Conservation (phyloP, 2,888 invertebrate species). For the Diplazon laetatorius region DNA sequence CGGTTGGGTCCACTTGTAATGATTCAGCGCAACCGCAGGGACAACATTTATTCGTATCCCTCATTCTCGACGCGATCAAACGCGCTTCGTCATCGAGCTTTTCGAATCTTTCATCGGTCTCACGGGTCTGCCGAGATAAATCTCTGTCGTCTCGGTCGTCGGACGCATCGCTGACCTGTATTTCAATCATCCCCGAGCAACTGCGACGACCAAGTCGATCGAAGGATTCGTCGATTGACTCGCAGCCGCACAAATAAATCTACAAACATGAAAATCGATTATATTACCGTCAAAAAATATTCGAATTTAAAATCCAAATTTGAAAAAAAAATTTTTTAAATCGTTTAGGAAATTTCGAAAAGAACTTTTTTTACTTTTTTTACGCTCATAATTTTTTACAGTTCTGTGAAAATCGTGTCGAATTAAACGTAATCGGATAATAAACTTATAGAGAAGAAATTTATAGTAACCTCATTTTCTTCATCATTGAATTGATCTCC, state of each 20-base stretch:
- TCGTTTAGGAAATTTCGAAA: background rate
- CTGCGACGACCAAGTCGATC: background rate
- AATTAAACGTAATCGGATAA: background rate
- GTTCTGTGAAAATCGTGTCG: background rate
- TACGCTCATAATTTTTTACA: background rate
- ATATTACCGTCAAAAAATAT: no score
- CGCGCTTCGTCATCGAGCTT: constrained; percentile 32
- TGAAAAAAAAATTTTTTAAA: no score
- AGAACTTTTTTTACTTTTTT: background rate
- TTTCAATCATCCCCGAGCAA: background rate
- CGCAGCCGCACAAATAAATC: constrained; percentile 65
- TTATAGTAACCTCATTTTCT: background rate
- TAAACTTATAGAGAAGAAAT: background rate
- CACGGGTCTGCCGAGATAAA: background rate
- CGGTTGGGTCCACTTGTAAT: constrained; percentile 3
- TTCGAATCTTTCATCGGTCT: constrained; percentile 17
- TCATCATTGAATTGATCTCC: background rate
- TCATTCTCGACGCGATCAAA: constrained; percentile 13
- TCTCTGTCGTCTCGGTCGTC: background rate
- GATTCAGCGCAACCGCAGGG: constrained; percentile 62
- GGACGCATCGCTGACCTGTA: background rate
- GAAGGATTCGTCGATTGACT: background rate
- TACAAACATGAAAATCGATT: no score
- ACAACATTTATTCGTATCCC: constrained; percentile 22
- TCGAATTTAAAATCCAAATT: no score